Base-by-base conservation (phyloP, 2,113 vertebrate genomes). In the Todiramphus saurophagus region DNA sequence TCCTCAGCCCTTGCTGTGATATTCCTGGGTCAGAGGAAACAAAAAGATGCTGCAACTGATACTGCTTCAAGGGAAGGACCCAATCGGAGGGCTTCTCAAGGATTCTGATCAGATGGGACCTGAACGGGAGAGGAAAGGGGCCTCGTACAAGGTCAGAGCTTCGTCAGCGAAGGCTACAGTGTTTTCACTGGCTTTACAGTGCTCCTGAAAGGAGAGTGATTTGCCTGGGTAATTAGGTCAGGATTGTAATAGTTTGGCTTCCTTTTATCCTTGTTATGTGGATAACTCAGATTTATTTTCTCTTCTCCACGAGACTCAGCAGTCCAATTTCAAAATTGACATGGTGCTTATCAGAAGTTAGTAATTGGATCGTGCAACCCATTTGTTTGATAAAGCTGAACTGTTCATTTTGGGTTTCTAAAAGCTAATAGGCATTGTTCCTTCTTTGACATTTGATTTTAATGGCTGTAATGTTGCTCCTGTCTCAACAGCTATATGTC, bases 371-470 rank as follows among this genome's bases (percentile, higher is more conserved):
- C 70, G 85, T 46, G 64, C 85, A 97, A 94, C 62, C 94, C 74
- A 97, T 97, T 97, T 97, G 94, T 97, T 90, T 97, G 96, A 97
- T 97, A 96, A 97, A 89, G 76, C 67, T 73, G 97, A 96, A 95
- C 96, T 75, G 90, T 91, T 96, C 84, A 24, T 63, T 97, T 95
- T 94, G 82, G 51, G 92, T 87, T 94, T 97, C 91, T 93, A 90
- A 95, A 96, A 97, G 97, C 85, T 97, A 97, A 97, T 95, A 95
- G 96, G 95, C 96, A 96, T 82, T 93, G 89, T 82, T 94, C 75
- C 74, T 96, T 92, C 94, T 91, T 39, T 97, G 97, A 97, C 96
- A 89, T 97, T 96, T 97, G 96, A 97, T 97, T 97, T 96, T 97
- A 97, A 97, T 97, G 96, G 95, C 91, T 97, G 92, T 96, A 96